Evolutionary conservation across 2,113 vertebrate species (phyloP).

Genomic region (Megaleporinus macrocephalus): DNA sequence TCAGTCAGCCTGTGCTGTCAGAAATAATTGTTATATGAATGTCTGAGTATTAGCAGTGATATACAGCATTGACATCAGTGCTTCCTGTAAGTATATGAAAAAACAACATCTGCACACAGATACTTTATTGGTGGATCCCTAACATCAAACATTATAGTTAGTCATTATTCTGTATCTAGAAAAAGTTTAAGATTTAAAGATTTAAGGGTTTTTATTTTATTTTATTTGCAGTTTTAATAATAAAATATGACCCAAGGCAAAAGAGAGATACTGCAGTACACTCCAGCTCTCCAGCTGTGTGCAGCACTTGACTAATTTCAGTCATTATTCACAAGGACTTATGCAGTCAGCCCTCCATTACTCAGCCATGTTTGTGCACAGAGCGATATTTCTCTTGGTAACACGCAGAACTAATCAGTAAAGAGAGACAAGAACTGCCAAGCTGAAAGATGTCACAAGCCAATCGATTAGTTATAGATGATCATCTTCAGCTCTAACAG

Average conservation of each 20-base stretch:
- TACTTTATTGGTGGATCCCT: too few relatives aligned
- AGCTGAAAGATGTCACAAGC: constrained; percentile 28
- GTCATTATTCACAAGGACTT: constrained; percentile 46
- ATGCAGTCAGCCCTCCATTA: constrained; percentile 36
- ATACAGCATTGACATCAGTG: too few relatives aligned
- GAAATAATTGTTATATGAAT: too few relatives aligned
- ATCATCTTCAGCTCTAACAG: constrained; percentile 28
- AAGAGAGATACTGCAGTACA: background rate
- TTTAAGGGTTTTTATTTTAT: background rate
- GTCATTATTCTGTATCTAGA: too few relatives aligned
- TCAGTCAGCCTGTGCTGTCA: too few relatives aligned
- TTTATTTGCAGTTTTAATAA: background rate
- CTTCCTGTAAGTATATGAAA: too few relatives aligned
- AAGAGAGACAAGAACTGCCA: constrained; percentile 38
- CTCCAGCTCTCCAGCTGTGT: constrained; percentile 12
- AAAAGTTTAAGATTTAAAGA: too few relatives aligned
- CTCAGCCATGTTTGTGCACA: constrained; percentile 32
- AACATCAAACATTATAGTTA: too few relatives aligned
- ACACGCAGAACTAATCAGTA: constrained; percentile 37
- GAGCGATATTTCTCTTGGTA: constrained; percentile 32
- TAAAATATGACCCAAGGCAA: background rate
- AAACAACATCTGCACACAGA: too few relatives aligned
- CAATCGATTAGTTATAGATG: constrained; percentile 45
- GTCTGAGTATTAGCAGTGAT: too few relatives aligned
- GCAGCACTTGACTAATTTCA: constrained; percentile 42